These are phyloP conservation scores for Aptenodytes patagonicus DNA, from an alignment of 2,113 vertebrate genomes.

Conservation along the genomic window DNA sequence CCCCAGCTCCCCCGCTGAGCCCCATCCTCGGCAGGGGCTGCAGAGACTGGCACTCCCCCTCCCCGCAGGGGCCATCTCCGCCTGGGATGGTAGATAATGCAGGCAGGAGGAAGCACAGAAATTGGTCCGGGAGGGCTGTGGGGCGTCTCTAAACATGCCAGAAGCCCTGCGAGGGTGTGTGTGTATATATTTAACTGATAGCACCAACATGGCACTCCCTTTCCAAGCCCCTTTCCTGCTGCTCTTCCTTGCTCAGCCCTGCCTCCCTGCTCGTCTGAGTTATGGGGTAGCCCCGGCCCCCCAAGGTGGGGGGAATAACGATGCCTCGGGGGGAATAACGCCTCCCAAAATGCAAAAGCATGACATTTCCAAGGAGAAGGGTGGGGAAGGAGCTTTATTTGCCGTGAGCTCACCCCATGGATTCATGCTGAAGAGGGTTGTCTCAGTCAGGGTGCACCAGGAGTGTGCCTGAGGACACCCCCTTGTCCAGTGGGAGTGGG, in stretches of 20 bases:
- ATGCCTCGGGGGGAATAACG: fast-evolving
- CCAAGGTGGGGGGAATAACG: too few species aligned
- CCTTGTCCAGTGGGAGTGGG: not conserved
- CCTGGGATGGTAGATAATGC: fast-evolving
- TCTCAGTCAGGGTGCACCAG: not conserved
- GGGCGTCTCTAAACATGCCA: not conserved
- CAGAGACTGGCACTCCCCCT: too few species aligned
- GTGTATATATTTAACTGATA: too few species aligned
- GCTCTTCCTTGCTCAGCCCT: too few species aligned
- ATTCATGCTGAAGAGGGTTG: not conserved
- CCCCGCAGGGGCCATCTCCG: fast-evolving
- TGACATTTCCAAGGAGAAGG: too few species aligned
- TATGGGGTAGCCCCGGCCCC: not conserved
- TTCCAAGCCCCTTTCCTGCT: too few species aligned
- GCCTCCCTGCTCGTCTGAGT: not conserved
- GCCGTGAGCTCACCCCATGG: not conserved
- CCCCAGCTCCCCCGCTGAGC: not conserved
- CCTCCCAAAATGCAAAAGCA: not conserved
- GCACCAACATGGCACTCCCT: too few species aligned
- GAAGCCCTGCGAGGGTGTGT: not conserved
- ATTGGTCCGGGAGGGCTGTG: too few species aligned
- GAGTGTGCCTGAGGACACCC: not conserved
- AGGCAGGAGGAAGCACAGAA: not conserved
- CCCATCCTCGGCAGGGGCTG: not conserved
- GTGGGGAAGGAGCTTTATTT: not conserved